A percentile compares a stretch with the other conserved stretches of the same genome.
Conservation (phyloP, 2,888 invertebrate species). For the Xylophagus ater region DNA sequence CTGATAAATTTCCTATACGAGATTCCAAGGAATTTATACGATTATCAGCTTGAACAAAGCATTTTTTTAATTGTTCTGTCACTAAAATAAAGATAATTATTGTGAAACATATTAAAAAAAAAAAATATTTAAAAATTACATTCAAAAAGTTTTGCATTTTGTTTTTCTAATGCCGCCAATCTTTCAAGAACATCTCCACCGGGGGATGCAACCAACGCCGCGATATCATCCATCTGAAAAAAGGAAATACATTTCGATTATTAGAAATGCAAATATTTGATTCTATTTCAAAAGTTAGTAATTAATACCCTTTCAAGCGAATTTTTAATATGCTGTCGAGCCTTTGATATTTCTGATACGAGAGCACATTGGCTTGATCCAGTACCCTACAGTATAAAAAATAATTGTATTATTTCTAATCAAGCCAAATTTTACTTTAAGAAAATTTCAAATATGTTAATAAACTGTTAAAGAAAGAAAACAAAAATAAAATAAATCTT, state of each 20-base stretch:
- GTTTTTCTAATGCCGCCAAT: constrained; percentile 46
- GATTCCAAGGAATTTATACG: constrained; percentile 33
- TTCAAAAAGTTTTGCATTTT: constrained; percentile 43
- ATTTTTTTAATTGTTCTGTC: constrained; percentile 31
- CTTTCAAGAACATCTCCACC: constrained; percentile 43
- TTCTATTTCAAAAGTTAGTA: constrained; percentile 7
- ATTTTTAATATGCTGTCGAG: constrained; percentile 71
- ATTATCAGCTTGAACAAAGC: constrained; percentile 30
- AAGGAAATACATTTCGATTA: constrained; percentile 1
- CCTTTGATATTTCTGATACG: constrained; percentile 77
- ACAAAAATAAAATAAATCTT: too few species aligned
- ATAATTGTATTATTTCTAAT: too few species aligned
- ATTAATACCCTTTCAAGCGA: constrained; percentile 53
- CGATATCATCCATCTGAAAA: constrained; percentile 55
- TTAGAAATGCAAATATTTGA: too few species aligned
- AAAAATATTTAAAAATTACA: constrained; percentile 22
- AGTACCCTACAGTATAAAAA: constrained; percentile 13
- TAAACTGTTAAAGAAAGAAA: too few species aligned
- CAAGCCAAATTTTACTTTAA: too few species aligned
- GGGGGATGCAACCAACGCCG: constrained; percentile 41
- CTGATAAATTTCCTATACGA: constrained; percentile 9
- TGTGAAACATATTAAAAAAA: constrained; percentile 11
- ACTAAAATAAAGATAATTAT: constrained; percentile 18
- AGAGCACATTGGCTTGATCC: constrained; percentile 45
- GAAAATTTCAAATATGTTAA: too few species aligned